Base-by-base conservation (phyloP, 2,888 invertebrate genomes). In the Steinernema hermaphroditum region DNA sequence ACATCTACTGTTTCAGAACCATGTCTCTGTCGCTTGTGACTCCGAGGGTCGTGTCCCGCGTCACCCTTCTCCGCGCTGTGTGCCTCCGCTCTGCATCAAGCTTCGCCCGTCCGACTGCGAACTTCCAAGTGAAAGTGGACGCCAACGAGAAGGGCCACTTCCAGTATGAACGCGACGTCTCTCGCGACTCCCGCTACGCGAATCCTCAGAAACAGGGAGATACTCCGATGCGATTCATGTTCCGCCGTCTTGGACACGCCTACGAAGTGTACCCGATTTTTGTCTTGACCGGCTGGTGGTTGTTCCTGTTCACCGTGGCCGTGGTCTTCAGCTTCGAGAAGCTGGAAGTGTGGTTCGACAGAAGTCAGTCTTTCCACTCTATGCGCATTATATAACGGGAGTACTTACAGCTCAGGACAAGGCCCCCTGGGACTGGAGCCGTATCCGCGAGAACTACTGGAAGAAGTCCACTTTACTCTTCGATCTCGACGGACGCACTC, bases 391-490 rank as follows among this genome's bases (percentile, higher is more conserved):
- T 29, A 8, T 29, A 9, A 32, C 37, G 12, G 37, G 6, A 6
- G 14, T 62, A 54, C 43, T 72, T 78, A 62, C 72, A 81, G 81
- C 80, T 77, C 78, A 81, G 77, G 69, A 75, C 41, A 77, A 73
- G 32, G 82, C 83, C 50, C 83, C 83, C 68, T 83, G 83, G 83
- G 83, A 85, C 77, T 83, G 83, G 83, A 81, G 81, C 73, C 80
- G 83, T 71, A 79, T 81, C 73, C 82, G 83, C 74, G 78, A 78
- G 71, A 82, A 82, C 77, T 83, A 83, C 76, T 82, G 80, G 80
- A 83, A 82, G 76, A 78, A 81, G 78, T 80, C 80, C 49, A 82
- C 83, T 22, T 72, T 81, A 41, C 74, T 78, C 74, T 83, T 82
- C 74, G 85, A 85, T 72, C 72, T 75, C 69, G 72, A 76, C 22